Evolutionary conservation across 2,113 vertebrate species (phyloP).

Genomic region (Apeltes quadracus): DNA sequence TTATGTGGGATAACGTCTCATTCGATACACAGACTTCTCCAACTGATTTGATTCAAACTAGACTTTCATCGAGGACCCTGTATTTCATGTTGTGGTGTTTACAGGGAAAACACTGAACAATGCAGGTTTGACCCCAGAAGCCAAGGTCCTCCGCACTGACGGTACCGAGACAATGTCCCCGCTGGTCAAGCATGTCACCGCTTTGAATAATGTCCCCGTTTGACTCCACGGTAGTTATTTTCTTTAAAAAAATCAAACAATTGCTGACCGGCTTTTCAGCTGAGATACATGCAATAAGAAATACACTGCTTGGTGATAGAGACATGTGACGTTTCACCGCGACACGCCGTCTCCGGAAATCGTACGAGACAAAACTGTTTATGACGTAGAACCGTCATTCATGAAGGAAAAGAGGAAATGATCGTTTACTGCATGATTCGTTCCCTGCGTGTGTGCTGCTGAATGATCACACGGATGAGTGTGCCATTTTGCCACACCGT

Average conservation of each 20-base stretch:
- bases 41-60: slow-evolving; percentile 13
- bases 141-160: background rate
- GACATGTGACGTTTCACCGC: no score
- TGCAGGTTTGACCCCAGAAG: slow-evolving; percentile 22
- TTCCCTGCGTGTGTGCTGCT: slow-evolving; percentile 21
- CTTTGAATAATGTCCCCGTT: background rate
- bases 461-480: slow-evolving; percentile 35
- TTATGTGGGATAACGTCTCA: background rate
- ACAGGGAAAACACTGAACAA: slow-evolving; percentile 50
- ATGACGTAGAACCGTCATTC: slow-evolving; percentile 23
- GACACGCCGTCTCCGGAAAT: background rate
- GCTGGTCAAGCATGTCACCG: background rate
- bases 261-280: background rate
- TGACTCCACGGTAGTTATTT: background rate
- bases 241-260: background rate
- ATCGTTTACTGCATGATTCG: slow-evolving; percentile 51
- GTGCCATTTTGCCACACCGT: slow-evolving; percentile 46
- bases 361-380: background rate
- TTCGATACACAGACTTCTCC: slow-evolving; percentile 16
- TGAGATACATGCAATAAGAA: slow-evolving; percentile 8
- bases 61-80: background rate
- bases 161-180: slow-evolving; percentile 10
- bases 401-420: slow-evolving; percentile 40
- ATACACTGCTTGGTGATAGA: background rate
- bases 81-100: slow-evolving; percentile 55